These are phyloP conservation scores for Ciconia stormi DNA, from an alignment of 2,113 vertebrate genomes.

Conservation along the genomic window DNA sequence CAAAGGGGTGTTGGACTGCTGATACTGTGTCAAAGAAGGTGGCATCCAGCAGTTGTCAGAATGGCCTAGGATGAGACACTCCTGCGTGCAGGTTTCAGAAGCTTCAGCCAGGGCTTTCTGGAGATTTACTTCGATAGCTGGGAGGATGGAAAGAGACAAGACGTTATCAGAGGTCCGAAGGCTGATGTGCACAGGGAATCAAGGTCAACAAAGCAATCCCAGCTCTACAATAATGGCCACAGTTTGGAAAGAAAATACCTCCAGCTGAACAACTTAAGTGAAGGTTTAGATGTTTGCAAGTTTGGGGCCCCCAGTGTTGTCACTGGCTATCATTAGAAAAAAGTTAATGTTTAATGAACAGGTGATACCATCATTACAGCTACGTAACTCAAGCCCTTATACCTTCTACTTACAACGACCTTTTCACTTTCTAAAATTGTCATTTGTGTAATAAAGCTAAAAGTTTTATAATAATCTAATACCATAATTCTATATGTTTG, in stretches of 20 bases:
- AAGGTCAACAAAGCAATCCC: neutral
- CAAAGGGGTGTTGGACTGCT: conserved; percentile 75
- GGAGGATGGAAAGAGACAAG: conserved; percentile 21
- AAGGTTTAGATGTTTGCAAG: neutral
- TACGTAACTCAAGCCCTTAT: neutral
- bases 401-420: neutral
- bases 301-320: neutral
- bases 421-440: neutral
- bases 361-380: neutral
- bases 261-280: too few relatives aligned
- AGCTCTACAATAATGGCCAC: accelerated
- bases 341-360: neutral
- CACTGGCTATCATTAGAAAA: neutral
- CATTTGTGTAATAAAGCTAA: neutral
- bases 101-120: conserved; percentile 92
- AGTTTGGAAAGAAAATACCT: neutral
- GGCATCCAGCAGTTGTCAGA: conserved; percentile 99
- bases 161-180: neutral
- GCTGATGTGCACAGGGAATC: accelerated
- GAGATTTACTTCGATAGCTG: conserved; percentile 93
- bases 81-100: conserved; percentile 95
- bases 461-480: neutral
- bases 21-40: conserved; percentile 83
- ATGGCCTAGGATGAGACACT: conserved; percentile 95
- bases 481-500: neutral